Evolutionary conservation across 2,113 vertebrate species (phyloP).

Genomic region (Balaeniceps rex): DNA sequence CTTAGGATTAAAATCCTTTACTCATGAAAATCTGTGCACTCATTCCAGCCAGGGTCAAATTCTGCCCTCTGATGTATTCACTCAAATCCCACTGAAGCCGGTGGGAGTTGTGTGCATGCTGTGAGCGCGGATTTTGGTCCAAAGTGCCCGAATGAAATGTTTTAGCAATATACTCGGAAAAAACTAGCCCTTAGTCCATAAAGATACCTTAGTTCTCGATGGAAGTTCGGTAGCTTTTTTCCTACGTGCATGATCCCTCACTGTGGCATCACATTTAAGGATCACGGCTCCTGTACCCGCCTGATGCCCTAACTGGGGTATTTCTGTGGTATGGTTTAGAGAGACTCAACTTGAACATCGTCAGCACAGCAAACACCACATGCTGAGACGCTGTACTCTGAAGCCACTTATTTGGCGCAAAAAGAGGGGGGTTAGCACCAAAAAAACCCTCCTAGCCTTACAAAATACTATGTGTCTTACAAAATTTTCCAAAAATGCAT

Average conservation of each 20-base stretch:
- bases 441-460: not conserved
- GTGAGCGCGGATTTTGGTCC: not conserved
- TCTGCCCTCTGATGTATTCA: constrained; percentile 14
- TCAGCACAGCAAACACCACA: not conserved
- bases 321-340: constrained; percentile 5
- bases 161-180: not conserved
- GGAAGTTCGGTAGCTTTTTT: not conserved
- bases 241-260: constrained; percentile 14
- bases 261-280: constrained; percentile 8
- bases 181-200: not conserved
- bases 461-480: not conserved
- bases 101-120: constrained; percentile 16
- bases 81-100: not conserved
- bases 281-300: not conserved
- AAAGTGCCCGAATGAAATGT: not conserved
- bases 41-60: constrained; percentile 35
- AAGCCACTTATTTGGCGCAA: not conserved
- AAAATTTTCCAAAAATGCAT: not conserved
- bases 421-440: not conserved
- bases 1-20: not conserved
- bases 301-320: constrained; percentile 43
- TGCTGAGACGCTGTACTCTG: not conserved
- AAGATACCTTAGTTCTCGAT: not conserved
- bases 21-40: not conserved
- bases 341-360: not conserved